Percentiles rank a stretch among this genome's conserved stretches.
Evolutionary conservation across 1,140 invertebrate species (phyloP).

Genomic region (Drosophila repleta): DNA sequence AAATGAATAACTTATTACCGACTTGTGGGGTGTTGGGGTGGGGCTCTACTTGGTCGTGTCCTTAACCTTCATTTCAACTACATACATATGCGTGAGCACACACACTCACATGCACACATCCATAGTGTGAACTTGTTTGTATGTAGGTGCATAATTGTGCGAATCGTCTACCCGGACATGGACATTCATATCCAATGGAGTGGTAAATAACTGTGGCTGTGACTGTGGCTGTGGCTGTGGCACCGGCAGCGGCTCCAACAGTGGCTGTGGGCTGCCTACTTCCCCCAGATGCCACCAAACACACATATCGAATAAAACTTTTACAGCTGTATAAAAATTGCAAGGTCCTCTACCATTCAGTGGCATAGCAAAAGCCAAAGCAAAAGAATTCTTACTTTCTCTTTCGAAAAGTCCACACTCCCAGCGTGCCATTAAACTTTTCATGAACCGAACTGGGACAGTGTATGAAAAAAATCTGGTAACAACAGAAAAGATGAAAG

Average conservation of each 20-base stretch:
- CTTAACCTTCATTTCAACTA: constrained; percentile 9
- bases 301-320: constrained; percentile 80
- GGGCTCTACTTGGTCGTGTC: constrained; percentile 3
- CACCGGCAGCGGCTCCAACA: constrained; percentile 48
- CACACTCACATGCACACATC: constrained; percentile 18
- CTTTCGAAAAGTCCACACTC: constrained; percentile 57
- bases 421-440: constrained; percentile 79
- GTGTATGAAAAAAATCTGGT: constrained; percentile 77
- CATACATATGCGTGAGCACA: neutral
- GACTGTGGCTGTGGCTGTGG: constrained; percentile 32
- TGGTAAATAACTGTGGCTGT: constrained; percentile 70
- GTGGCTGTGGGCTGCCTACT: constrained; percentile 11
- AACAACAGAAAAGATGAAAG: constrained; percentile 83
- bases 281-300: constrained; percentile 54
- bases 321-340: constrained; percentile 82
- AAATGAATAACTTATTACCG: constrained; percentile 30
- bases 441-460: constrained; percentile 81
- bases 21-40: neutral
- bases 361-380: constrained; percentile 56
- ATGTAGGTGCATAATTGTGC: constrained; percentile 11
- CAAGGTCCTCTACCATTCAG: constrained; percentile 76
- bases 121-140: neutral
- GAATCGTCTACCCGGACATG: constrained; percentile 16
- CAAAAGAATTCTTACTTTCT: constrained; percentile 80
- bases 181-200: constrained; percentile 70